Evolutionary conservation across 1,140 invertebrate genomes (phyloP), one percentile per base, ranked within the genome.

Genomic region (Trissolcus basalis): DNA sequence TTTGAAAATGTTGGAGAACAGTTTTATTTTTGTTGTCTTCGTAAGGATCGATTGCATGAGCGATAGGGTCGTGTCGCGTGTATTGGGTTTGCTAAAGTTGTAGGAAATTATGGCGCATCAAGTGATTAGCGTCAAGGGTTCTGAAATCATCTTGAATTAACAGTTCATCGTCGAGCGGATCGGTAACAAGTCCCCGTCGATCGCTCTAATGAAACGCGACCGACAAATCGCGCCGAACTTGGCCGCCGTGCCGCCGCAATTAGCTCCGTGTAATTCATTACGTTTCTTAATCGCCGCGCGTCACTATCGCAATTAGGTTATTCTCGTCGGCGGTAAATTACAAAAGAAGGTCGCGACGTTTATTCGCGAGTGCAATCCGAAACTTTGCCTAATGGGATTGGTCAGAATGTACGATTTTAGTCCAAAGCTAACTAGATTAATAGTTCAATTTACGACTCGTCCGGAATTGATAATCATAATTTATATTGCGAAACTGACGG

Each of bases 261-360:
- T 77, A 77, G 64, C 70, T 69, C 50, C 32, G 60, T 27, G 76
- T 73, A 73, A 78, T 78, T 72, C 65, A 78, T 78, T 69, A 70
- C 65, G 60, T 78, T 78, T 78, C 75, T 73, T 78, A 78, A 78
- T 63, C 75, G 69, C 4, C 27, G 47, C 75, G 64, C 56, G 75
- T 73, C 75, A 53, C 54, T 73, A 73, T 68, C 54, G 75, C 69
- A 78, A 78, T 78, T 78, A 78, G 64, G 75, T 78, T 77, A 77
- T 77, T 77, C 68, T 67, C 58, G 75, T 72, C 58, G 68, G 47
- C 68, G 68, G 69, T 77, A 77, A 77, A 77, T 72, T 72, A 72
- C 44, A 59, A 69, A 77, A 72, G 75, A 77, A 77, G 75, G 75
- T 72, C 75, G 68, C 50, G 56, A 68, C 69, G 60, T 63, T 77